Evolutionary conservation across 2,888 invertebrate species (phyloP), one percentile per base, ranked within the genome.

Genomic region (Boloria euphrosyne): DNA sequence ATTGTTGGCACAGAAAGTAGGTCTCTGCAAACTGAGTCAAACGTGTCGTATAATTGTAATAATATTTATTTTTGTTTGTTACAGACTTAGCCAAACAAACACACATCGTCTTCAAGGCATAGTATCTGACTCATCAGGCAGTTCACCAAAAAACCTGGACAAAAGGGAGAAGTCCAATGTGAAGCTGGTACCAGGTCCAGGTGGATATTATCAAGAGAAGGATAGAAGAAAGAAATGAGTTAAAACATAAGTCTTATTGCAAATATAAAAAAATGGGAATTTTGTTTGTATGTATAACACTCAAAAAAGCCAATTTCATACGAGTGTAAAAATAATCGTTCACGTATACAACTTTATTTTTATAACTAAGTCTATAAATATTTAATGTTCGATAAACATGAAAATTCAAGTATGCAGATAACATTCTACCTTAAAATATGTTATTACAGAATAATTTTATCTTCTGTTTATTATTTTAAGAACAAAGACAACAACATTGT

Each of bases 31-130:
- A n/a, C n/a, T n/a, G n/a, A n/a, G n/a, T n/a, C 4, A 1, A 49
- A n/a, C 16, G 4, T n/a, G n/a, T 13, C n/a, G 4, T n/a, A 2
- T n/a, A 13, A 5, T 46, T 47, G 2, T 47, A 2, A 47, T 47
- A n/a, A n/a, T 47, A 13, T 13, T 6, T 47, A n/a, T 47, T 14
- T 0, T 14, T 0, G 54, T 49, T 67, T 0, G 69, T 51, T 18
- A 38, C 77, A 91, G 90, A 67, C 75, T 90, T 14, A 90, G 90
- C 59, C 90, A 90, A 76, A 85, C 82, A 4, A 90, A 89, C 77
- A 82, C 86, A 0, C 86, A 87, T 38, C 85, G 89, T 13, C 82
- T 91, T 0, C 91, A 91, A 78, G 91, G 90, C 18, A 90, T 90
- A 57, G 76, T 89, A n/a, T 79, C 85, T 0, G 84, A 86, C 53